Evolutionary conservation across 2,888 invertebrate genomes (phyloP).

Genomic region (Tolmerus cingulatus): DNA sequence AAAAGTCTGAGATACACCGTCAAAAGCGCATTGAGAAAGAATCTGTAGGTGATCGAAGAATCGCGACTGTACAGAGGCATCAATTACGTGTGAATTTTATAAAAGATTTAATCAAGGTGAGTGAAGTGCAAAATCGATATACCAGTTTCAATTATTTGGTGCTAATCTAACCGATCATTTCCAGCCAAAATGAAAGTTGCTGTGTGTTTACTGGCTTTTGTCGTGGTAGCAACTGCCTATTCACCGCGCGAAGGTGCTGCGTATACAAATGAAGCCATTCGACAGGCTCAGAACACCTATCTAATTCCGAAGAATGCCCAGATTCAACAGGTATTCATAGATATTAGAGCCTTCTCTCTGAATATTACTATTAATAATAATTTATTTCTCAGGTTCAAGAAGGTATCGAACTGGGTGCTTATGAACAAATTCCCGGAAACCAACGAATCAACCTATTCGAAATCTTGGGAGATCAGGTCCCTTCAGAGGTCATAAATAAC

Average conservation of each 20-base stretch:
- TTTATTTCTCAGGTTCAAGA: constrained; percentile 72
- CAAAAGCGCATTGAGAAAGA: background rate
- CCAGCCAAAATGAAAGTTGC: constrained; percentile 50
- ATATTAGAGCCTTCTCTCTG: background rate
- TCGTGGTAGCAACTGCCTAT: constrained; percentile 66
- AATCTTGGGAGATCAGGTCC: constrained; percentile 85
- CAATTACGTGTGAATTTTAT: background rate
- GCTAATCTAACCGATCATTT: background rate
- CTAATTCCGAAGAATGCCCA: constrained; percentile 86
- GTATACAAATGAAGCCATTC: constrained; percentile 86
- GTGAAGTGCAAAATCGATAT: background rate
- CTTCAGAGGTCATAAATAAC: constrained; percentile 87
- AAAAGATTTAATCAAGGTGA: background rate
- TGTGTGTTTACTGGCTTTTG: constrained; percentile 60
- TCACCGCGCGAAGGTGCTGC: constrained; percentile 81
- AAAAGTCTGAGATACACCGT: constrained; percentile 34
- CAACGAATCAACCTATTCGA: constrained; percentile 85
- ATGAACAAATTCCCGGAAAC: constrained; percentile 85
- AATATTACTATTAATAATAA: background rate
- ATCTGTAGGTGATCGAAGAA: background rate
- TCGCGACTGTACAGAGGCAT: background rate
- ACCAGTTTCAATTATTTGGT: background rate
- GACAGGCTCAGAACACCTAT: constrained; percentile 85
- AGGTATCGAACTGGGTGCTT: constrained; percentile 85
- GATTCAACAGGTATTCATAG: constrained; percentile 75